Evolutionary conservation across 2,113 vertebrate species (phyloP).

Genomic region (Trematocara stigmaticum): DNA sequence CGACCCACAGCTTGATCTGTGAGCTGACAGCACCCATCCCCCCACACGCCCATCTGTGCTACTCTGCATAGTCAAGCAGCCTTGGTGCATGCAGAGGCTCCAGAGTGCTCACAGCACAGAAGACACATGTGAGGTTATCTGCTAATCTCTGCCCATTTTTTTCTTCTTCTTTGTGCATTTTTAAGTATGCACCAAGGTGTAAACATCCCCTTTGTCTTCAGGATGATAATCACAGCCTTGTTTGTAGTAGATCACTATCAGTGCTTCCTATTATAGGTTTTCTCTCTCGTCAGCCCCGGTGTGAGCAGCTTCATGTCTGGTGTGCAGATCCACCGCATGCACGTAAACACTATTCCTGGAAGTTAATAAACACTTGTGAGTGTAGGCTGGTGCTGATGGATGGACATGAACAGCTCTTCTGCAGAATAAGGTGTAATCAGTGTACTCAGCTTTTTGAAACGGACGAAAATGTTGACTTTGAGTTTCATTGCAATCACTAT

Average conservation of each 20-base stretch:
- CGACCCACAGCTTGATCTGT: conserved; percentile 65
- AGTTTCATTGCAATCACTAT: neutral
- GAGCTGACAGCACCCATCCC: conserved; percentile 68
- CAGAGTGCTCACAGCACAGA: neutral
- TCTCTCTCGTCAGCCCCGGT: neutral
- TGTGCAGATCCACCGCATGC: neutral
- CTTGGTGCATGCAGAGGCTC: conserved; percentile 27
- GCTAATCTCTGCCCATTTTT: neutral
- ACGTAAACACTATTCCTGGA: conserved; percentile 8
- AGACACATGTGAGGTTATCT: conserved; percentile 22
- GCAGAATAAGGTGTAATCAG: neutral
- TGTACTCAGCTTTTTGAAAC: neutral
- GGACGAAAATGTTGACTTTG: neutral
- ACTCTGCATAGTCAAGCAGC: conserved; percentile 61
- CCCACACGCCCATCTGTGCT: conserved; percentile 65
- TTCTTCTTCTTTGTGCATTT: neutral
- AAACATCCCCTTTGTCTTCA: conserved; percentile 8
- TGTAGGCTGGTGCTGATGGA: conserved; percentile 26
- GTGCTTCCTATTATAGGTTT: neutral
- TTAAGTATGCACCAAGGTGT: neutral
- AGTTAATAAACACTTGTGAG: conserved; percentile 8
- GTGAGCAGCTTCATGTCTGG: neutral
- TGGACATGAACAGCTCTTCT: neutral
- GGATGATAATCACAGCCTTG: neutral
- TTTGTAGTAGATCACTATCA: neutral